Percentiles rank a stretch among this genome's conserved stretches.
Conservation (phyloP, 2,113 vertebrate species). For the Tautogolabrus adspersus region DNA sequence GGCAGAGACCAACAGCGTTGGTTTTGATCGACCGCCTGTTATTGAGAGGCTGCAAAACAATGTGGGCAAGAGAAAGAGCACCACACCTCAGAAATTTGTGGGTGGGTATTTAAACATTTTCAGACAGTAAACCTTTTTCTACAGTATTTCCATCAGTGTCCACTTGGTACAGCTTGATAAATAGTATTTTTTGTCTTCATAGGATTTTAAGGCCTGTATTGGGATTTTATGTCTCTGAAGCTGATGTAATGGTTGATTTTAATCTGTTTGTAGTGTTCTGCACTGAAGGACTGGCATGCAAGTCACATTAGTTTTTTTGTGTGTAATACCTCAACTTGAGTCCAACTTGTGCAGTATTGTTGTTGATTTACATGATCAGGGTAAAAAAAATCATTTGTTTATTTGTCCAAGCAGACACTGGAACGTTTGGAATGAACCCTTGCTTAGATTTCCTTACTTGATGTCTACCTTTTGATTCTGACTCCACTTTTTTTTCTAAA, state of each 20-base stretch:
- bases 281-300: background rate
- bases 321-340: background rate
- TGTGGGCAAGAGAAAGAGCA: slow-evolving; percentile 99
- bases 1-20: slow-evolving; percentile 89
- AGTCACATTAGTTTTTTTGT: background rate
- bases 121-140: background rate
- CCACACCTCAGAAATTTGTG: slow-evolving; percentile 99
- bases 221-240: too few relatives aligned
- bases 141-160: background rate
- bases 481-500: background rate
- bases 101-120: slow-evolving; percentile 85
- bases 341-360: background rate
- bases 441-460: background rate
- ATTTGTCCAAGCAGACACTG: background rate
- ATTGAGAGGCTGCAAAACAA: slow-evolving; percentile 96
- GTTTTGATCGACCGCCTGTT: slow-evolving; percentile 96
- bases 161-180: background rate
- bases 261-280: background rate
- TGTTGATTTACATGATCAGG: background rate
- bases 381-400: background rate
- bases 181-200: too few relatives aligned
- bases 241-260: too few relatives aligned
- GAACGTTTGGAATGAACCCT: background rate
- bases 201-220: too few relatives aligned
- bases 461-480: background rate